Evolutionary conservation across 2,888 invertebrate genomes (phyloP), one percentile per base, ranked within the genome.

Genomic region (Apoderus coryli): DNA sequence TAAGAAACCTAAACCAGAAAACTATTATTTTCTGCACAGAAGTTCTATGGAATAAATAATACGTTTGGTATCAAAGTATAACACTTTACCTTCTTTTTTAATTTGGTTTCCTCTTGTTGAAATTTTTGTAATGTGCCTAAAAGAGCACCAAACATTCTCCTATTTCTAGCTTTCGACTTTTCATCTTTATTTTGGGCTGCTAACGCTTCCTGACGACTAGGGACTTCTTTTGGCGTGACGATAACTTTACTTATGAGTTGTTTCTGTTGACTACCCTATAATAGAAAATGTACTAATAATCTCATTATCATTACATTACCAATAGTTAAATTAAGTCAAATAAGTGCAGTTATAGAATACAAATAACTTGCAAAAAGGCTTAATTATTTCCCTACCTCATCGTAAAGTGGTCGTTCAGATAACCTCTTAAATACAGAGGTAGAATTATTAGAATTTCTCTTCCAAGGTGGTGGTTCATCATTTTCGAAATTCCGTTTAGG

Each of bases 91-190:
- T 81, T 86, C 46, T 80, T 78, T 57, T 88, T 86, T 41, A 86
- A 61, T 32, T 77, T 78, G 33, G 85, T 85, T 60, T 93, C 90
- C 52, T 95, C 93, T 51, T 86, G 85, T 48, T 89, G 81, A 56
- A 96, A 96, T 56, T 86, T 88, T 53, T 92, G 88, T 44, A 98
- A 59, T 9, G 96, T 96, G 3, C 96, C 95, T 31, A 96, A 60
- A 24, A 98, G 63, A 11, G 92, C 80, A 5, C 95, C 93, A 63
- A 98, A 95, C 79, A 98, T 95, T 33, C 96, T 71, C 39, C 82
- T 70, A 59, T 96, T 96, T 41, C 95, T 66, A 13, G 70, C 79
- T 36, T 73, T 65, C 10, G 77, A 84, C 48, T 78, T 76, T 41
- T 79, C 80, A 55, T 92, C 90, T 36, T 45, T 49, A 27, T 76